A percentile compares a stretch with the other conserved stretches of the same genome.
These are phyloP conservation scores for Rallus crepitans DNA, from an alignment of 2,797 vertebrate genomes.

Conservation along the genomic window DNA sequence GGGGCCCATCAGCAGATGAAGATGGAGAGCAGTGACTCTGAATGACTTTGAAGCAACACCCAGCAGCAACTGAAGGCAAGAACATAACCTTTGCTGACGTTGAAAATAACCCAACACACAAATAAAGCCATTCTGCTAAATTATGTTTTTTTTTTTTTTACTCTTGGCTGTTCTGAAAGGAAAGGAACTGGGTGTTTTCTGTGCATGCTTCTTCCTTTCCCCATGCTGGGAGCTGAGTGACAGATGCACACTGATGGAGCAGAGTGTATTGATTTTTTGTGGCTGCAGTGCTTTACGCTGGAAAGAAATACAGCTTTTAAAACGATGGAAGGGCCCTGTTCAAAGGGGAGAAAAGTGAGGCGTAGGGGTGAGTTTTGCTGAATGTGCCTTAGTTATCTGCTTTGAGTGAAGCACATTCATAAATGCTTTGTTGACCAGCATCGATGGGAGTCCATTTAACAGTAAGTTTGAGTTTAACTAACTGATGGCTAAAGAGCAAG, in stretches of 20 bases:
- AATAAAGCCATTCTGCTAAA: conserved; percentile 37
- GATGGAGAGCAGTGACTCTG: conserved; percentile 64
- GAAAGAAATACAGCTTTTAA: conserved; percentile 52
- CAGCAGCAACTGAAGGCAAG: conserved; percentile 44
- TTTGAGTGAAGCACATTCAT: background rate
- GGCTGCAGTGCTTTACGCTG: conserved; percentile 15
- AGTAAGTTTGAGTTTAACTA: background rate
- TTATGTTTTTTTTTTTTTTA: conserved; percentile 46
- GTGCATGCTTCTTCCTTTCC: background rate
- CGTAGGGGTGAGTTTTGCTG: background rate
- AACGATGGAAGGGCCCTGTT: background rate
- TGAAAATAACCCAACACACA: background rate
- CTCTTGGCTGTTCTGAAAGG: conserved; percentile 19
- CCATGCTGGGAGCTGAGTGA: background rate
- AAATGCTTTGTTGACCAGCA: conserved; percentile 23
- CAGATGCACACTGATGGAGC: conserved; percentile 41
- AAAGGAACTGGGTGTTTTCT: background rate
- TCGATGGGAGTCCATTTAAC: background rate
- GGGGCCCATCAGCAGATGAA: conserved; percentile 64
- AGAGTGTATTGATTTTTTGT: conserved; percentile 53
- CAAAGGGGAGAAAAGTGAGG: background rate
- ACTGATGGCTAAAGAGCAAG: background rate
- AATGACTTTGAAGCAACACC: conserved; percentile 64
- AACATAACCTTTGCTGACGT: conserved; percentile 43
- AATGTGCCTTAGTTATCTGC: background rate